Evolutionary conservation across 1,140 invertebrate genomes (phyloP), one percentile per base, ranked within the genome.

Genomic region (Drosophila orena): DNA sequence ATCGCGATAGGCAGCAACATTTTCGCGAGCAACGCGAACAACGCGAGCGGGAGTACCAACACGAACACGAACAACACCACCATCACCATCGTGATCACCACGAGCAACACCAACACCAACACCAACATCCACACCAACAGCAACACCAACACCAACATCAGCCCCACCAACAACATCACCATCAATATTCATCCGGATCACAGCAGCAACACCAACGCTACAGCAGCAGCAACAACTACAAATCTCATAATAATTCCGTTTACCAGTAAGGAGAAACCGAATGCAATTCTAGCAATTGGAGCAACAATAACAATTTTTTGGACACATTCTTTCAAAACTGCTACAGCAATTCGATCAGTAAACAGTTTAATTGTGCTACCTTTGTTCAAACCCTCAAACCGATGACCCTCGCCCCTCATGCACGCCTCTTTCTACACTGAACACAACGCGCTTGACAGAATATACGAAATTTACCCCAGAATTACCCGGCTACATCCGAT

Each of bases 161-260:
- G 24, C 56, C 72, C 24, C 52, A 52, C 11, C 62, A 75, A 1
- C 80, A 60, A 15, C 69, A 79, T 20, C 60, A 81, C 22, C 68
- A 64, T 2, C 78, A 70, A 46, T 73, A 77, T 34, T 24, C 72
- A 44, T 78, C 77, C 57, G 52, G 65, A 81, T 70, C 77, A 79
- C 80, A 84, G 46, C 80, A 84, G 55, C 83, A 80, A 54, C 69
- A 79, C 17, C 68, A 83, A 49, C 84, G 84, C 79, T 88, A 86
- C 78, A 86, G 60, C 73, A 77, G 71, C 59, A 84, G 78, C 74
- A 77, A 77, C 64, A 89, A 80, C 88, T 91, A 86, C 69, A 91
- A 91, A 80, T 69, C 66, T 78, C 83, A 91, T 91, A 84, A 91
- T 91, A 91, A 91, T 91, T 91, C 90, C 90, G 90, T 91, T 91